phyloP scores from a whole-genome alignment of 2,797 vertebrate species.

The Falco biarmicus region DNA sequence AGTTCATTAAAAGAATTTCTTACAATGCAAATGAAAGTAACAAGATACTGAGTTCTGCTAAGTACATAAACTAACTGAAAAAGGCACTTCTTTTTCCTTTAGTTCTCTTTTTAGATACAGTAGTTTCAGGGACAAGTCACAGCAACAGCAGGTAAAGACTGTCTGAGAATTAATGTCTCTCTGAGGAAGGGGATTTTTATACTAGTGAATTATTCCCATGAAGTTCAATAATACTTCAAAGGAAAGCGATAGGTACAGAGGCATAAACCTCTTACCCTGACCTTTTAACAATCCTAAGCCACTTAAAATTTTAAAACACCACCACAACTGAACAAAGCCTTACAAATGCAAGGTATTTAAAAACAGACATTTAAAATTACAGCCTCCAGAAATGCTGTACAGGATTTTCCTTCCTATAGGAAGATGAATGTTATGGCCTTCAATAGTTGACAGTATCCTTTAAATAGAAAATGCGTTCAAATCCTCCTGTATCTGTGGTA shows the following conservation, averaged over 20 bases:
- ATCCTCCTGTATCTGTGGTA: constrained; percentile 18
- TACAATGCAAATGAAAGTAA: background rate
- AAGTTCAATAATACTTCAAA: background rate
- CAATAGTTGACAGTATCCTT: constrained; percentile 41
- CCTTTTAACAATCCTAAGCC: background rate
- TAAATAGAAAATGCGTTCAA: constrained; percentile 54
- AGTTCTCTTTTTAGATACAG: background rate
- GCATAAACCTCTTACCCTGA: background rate
- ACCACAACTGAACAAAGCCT: background rate
- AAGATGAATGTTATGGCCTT: constrained; percentile 56
- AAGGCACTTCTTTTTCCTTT: background rate
- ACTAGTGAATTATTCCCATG: background rate
- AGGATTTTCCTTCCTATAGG: background rate
- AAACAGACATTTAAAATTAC: background rate
- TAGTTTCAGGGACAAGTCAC: background rate
- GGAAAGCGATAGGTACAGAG: background rate
- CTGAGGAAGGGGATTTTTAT: background rate
- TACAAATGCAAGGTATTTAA: constrained; percentile 4
- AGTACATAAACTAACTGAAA: background rate
- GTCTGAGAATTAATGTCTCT: background rate
- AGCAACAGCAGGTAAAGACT: background rate
- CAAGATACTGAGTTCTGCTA: background rate
- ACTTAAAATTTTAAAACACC: background rate
- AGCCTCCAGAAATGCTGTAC: background rate
- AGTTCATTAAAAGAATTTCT: background rate